Evolutionary conservation across 2,888 invertebrate species (phyloP), one percentile per base, ranked within the genome.

Genomic region (Cremastobaeus sp.): DNA sequence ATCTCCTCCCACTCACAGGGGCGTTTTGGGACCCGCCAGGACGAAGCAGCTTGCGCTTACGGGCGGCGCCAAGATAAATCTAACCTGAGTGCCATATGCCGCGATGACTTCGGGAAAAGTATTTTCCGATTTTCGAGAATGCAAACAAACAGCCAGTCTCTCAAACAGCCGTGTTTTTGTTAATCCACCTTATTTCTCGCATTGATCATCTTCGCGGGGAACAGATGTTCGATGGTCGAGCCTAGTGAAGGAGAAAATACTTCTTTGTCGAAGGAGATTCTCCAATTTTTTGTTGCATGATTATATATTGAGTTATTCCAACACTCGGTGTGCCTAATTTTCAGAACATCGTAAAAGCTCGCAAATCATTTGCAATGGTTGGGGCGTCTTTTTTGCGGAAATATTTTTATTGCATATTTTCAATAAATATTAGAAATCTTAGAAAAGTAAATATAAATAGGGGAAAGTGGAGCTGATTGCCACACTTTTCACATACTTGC

Each of bases 31-130:
- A 30, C 54, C 39, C 54, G 32, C 30, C 28, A 14, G 30, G 32
- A 32, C 11, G 28, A 6, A 59, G 11, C 64, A 64, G 64, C 43
- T 64, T 52, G 52, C 28, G 43, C 34, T 57, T 57, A 43, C 41
- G 43, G 28, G 41, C 28, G 55, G 35, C 45, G 59, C 41, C 35
- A 17, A 37, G 32, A 55, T 39, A 20, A 45, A 65, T 32, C 47
- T 30, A 47, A 28, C 21, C 64, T 20, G 54, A 39, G 39, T 45
- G 48, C 65, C 65, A 65, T 65, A 55, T 65, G 64, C 59, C 25
- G 32, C 59, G 17, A 32, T 60, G 39, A 60, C 39, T 12, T 12
- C 47, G 54, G 14, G 55, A 45, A 55, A 65, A 65, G 55, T 55
- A 48, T 65, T 65, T 65, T 43, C 65, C 55, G 39, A 47, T 30